A percentile compares a stretch with the other conserved stretches of the same genome.
These are phyloP conservation scores for Stomatorhinus ivindoensis DNA, from an alignment of 2,113 vertebrate genomes.

Conservation along the genomic window DNA sequence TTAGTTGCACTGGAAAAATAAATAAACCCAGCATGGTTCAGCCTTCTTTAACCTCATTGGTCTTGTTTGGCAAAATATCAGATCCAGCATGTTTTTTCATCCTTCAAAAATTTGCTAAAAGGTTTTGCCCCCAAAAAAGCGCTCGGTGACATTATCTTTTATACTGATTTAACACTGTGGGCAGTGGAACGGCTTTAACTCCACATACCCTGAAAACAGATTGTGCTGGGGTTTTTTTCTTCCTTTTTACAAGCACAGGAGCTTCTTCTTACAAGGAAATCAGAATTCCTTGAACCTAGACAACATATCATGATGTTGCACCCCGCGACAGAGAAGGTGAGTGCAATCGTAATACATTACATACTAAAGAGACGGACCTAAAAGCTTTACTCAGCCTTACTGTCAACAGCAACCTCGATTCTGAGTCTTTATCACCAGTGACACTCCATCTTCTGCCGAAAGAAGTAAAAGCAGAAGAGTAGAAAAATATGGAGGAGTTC, in stretches of 20 bases:
- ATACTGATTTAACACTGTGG: background rate
- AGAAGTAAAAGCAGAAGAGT: background rate
- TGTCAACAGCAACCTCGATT: background rate
- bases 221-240: background rate
- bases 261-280: background rate
- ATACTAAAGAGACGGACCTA: background rate
- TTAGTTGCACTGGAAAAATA: background rate
- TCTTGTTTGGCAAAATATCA: background rate
- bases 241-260: background rate
- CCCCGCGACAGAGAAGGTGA: background rate
- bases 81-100: background rate
- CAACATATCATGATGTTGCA: background rate
- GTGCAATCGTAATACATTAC: background rate
- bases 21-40: background rate
- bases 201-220: background rate
- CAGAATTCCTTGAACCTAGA: background rate
- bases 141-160: background rate
- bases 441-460: background rate
- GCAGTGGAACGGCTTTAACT: background rate
- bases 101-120: background rate
- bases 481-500: background rate
- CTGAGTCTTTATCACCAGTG: background rate
- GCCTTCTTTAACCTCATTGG: background rate
- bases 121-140: background rate
- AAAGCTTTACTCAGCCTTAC: background rate